Evolutionary conservation across 2,113 vertebrate species (phyloP).

Genomic region (Albula glossodonta): DNA sequence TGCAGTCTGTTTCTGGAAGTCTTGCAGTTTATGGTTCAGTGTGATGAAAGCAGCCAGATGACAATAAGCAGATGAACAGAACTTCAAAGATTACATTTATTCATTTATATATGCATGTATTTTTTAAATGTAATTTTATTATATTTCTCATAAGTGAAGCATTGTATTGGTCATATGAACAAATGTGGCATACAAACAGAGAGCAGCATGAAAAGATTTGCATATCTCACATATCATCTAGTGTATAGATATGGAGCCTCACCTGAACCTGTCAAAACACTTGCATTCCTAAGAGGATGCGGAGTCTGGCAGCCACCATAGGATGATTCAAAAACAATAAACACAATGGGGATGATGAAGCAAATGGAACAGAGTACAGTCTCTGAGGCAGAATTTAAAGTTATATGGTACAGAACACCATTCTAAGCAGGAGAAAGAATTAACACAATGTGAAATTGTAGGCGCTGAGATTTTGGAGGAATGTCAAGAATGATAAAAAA

Average conservation of each 20-base stretch:
- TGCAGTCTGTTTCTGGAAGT: too few species aligned
- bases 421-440: neutral
- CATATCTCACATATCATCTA: neutral
- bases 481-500: neutral
- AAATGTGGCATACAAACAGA: neutral
- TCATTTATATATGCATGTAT: neutral
- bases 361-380: too few species aligned
- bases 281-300: neutral
- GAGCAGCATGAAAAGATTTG: neutral
- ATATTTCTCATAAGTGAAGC: neutral
- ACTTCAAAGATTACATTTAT: neutral
- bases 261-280: neutral
- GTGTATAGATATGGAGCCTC: neutral
- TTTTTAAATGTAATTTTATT: neutral
- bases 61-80: neutral
- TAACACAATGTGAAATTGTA: neutral
- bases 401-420: neutral
- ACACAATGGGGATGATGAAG: neutral
- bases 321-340: neutral
- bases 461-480: neutral
- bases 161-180: neutral
- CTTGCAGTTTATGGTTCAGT: neutral
- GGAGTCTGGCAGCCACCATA: neutral
- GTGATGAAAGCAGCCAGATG: neutral
- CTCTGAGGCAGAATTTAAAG: neutral